A percentile compares a stretch with the other conserved stretches of the same genome.
Conservation (phyloP, 2,888 invertebrate species). For the Penaeus monodon region DNA sequence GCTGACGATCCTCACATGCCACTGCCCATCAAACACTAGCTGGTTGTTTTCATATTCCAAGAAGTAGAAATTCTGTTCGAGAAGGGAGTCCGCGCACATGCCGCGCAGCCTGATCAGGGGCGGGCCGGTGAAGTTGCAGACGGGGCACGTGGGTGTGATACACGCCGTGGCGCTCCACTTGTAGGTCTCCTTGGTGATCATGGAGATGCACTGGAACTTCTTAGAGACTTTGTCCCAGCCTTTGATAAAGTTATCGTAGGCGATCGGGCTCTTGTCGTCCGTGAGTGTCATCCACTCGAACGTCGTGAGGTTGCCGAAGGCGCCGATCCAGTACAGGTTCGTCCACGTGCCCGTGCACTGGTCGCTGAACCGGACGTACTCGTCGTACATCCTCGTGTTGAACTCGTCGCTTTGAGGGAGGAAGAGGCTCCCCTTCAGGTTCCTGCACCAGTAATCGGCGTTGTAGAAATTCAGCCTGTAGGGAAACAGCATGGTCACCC, state of each 20-base stretch:
- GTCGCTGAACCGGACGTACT: conserved; percentile 13
- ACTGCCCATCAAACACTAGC: conserved; percentile 19
- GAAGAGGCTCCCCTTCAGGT: too few species aligned
- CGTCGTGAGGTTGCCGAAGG: conserved; percentile 10
- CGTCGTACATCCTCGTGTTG: conserved; percentile 23
- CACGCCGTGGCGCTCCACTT: conserved; percentile 22
- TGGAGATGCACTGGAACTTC: conserved; percentile 4
- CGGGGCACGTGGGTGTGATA: conserved; percentile 21
- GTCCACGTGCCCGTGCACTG: conserved; percentile 17
- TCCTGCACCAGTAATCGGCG: too few species aligned
- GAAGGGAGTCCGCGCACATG: conserved; percentile 17
- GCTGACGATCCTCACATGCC: conserved; percentile 12
- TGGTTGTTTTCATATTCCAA: conserved; percentile 12
- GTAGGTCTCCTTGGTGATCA: conserved; percentile 10
- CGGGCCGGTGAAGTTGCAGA: conserved; percentile 21
- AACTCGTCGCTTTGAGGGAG: not conserved
- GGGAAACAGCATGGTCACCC: too few species aligned
- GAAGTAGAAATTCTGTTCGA: conserved; percentile 16
- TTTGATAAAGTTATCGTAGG: not conserved
- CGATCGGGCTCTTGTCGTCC: not conserved
- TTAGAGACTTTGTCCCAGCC: conserved; percentile 30
- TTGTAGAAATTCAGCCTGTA: too few species aligned
- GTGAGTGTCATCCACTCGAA: conserved; percentile 4
- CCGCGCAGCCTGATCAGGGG: conserved; percentile 25
- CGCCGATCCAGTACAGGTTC: conserved; percentile 32